Conservation (phyloP, 2,113 vertebrate genomes). For the Neodontobutis hainanensis region DNA sequence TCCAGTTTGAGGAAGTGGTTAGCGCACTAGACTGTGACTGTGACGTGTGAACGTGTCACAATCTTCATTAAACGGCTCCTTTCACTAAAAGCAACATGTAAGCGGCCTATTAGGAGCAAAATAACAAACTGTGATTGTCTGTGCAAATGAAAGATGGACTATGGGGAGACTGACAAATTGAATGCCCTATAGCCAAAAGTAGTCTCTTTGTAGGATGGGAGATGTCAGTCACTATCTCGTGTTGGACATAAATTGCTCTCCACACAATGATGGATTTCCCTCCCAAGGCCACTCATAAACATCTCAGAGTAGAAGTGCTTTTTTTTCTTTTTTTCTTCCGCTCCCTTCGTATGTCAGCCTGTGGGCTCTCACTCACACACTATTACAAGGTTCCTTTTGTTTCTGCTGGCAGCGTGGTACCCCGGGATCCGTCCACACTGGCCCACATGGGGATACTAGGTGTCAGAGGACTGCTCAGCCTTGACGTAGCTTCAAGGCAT, state of each 20-base stretch:
- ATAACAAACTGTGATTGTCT: conserved; percentile 5
- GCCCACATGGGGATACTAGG: conserved; percentile 52
- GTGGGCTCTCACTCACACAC: conserved; percentile 52
- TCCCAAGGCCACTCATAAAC: conserved; percentile 68
- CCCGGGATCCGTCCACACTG: conserved; percentile 50
- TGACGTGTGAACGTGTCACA: conserved; percentile 45
- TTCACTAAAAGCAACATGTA: conserved; percentile 23
- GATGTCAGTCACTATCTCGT: conserved; percentile 60
- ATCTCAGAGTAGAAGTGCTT: conserved; percentile 49
- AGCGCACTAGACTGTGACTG: conserved; percentile 63
- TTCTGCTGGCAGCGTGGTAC: conserved; percentile 55
- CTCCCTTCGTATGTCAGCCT: conserved; percentile 50
- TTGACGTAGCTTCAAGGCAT: conserved; percentile 67
- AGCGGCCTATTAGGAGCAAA: conserved; percentile 7
- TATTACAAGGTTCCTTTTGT: conserved; percentile 75
- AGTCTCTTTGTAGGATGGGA: conserved; percentile 34
- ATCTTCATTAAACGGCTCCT: conserved; percentile 17
- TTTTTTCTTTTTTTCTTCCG: background rate
- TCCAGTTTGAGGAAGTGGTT: conserved; percentile 75
- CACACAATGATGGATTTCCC: conserved; percentile 69
- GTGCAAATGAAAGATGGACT: background rate
- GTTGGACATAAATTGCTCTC: conserved; percentile 62
- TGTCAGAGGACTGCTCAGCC: conserved; percentile 64
- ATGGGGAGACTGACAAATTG: conserved; percentile 13
- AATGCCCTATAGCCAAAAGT: conserved; percentile 25